These are phyloP conservation scores for Dicyrtoma fusca DNA, from an alignment of 2,888 invertebrate species.

Conservation along the genomic window DNA sequence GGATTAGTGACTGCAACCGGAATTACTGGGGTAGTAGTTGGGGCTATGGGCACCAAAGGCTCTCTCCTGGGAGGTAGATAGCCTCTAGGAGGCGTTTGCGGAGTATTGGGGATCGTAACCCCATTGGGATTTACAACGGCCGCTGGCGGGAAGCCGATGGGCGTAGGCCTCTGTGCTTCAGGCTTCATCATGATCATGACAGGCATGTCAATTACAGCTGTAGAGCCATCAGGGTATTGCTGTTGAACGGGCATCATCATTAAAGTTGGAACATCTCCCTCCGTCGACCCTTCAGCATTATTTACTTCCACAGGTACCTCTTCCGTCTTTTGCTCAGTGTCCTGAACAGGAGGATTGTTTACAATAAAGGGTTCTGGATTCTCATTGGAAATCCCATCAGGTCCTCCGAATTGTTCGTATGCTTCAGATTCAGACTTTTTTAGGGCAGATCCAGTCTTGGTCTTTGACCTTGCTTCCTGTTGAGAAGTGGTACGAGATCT, in stretches of 20 bases:
- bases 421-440: slow-evolving; percentile 52
- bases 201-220: slow-evolving; percentile 50
- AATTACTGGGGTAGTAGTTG: slow-evolving; percentile 26
- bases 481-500: slow-evolving; percentile 28
- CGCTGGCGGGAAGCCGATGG: slow-evolving; percentile 30
- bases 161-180: not conserved
- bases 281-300: not conserved
- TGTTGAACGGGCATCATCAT: slow-evolving; percentile 52
- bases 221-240: slow-evolving; percentile 49
- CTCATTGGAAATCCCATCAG: slow-evolving; percentile 5
- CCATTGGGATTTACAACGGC: slow-evolving; percentile 33
- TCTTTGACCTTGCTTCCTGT: slow-evolving; percentile 40
- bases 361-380: slow-evolving; percentile 45
- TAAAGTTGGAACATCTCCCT: slow-evolving; percentile 34
- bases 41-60: slow-evolving; percentile 16
- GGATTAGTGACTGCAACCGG: slow-evolving; percentile 3
- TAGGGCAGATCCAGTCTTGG: slow-evolving; percentile 45
- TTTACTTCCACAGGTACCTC: not conserved
- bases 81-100: slow-evolving; percentile 32
- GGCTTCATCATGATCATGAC: slow-evolving; percentile 42
- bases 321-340: not conserved
- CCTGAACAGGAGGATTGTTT: slow-evolving; percentile 26
- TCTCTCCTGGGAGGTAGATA: slow-evolving; percentile 34
- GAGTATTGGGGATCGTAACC: slow-evolving; percentile 33
- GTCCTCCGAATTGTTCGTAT: slow-evolving; percentile 43